Conservation (phyloP, 2,113 vertebrate genomes). For the Sclerurus mexicanus region DNA sequence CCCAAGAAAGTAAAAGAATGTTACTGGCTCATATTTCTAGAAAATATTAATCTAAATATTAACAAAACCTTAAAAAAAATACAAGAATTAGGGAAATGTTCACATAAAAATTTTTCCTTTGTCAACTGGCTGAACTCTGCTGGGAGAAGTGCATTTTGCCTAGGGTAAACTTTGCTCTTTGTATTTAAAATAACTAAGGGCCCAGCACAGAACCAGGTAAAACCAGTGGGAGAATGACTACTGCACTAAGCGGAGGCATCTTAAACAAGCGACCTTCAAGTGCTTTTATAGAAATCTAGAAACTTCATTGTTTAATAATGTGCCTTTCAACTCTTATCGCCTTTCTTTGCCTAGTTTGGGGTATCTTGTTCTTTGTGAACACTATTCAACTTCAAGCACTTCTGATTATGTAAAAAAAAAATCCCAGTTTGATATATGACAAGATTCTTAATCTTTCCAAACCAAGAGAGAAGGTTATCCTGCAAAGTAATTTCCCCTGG, state of each 20-base stretch:
- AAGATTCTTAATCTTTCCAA: constrained; percentile 1
- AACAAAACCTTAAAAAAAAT: neutral
- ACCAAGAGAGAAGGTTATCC: neutral
- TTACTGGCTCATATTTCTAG: neutral
- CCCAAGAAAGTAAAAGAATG: neutral
- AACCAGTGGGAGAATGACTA: neutral
- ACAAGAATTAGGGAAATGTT: neutral
- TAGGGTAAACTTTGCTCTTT: neutral
- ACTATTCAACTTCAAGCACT: neutral
- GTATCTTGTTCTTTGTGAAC: neutral
- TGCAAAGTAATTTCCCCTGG: neutral
- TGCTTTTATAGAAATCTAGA: neutral
- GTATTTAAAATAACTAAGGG: neutral
- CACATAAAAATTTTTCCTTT: neutral
- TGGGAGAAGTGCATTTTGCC: neutral
- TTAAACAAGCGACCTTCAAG: neutral
- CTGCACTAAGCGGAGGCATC: neutral
- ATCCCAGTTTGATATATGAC: neutral
- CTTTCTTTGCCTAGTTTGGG: neutral
- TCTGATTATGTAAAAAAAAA: constrained; percentile 6
- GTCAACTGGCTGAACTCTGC: neutral
- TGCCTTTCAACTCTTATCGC: neutral
- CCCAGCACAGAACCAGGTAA: neutral
- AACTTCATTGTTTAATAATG: neutral
- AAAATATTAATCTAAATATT: neutral